phyloP scores from a whole-genome alignment of 1,140 invertebrate genomes.

The Sarcophaga peregrina region DNA sequence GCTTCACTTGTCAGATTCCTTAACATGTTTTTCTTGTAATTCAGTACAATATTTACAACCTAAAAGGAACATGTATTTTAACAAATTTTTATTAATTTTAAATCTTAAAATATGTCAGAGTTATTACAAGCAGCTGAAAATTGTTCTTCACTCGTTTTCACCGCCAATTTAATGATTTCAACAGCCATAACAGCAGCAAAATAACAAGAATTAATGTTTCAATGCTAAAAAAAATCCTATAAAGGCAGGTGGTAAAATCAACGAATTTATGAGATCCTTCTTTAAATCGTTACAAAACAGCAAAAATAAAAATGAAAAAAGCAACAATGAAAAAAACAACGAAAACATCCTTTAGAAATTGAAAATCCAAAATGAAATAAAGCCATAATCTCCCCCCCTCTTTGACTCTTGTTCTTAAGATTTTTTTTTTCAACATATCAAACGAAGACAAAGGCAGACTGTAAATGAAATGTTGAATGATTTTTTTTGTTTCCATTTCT shows the following conservation, averaged over 20 bases:
- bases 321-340: background rate
- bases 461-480: background rate
- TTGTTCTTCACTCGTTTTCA: too few relatives aligned
- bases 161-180: background rate
- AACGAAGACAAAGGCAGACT: background rate
- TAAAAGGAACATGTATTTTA: background rate
- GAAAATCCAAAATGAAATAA: too few relatives aligned
- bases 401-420: too few relatives aligned
- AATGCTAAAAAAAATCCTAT: conserved; percentile 3
- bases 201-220: background rate
- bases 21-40: background rate
- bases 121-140: too few relatives aligned
- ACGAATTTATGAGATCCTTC: conserved; percentile 31
- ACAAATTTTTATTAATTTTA: conserved; percentile 2
- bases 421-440: background rate
- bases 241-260: conserved; percentile 34
- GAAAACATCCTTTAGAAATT: conserved; percentile 3
- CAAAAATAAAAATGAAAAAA: too few relatives aligned
- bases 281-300: background rate
- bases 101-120: too few relatives aligned
- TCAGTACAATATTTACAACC: background rate
- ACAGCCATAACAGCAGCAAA: background rate
- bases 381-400: too few relatives aligned
- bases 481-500: background rate
- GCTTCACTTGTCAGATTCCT: background rate